phyloP scores from a whole-genome alignment of 2,888 invertebrate species.

The Halictus ligatus region DNA sequence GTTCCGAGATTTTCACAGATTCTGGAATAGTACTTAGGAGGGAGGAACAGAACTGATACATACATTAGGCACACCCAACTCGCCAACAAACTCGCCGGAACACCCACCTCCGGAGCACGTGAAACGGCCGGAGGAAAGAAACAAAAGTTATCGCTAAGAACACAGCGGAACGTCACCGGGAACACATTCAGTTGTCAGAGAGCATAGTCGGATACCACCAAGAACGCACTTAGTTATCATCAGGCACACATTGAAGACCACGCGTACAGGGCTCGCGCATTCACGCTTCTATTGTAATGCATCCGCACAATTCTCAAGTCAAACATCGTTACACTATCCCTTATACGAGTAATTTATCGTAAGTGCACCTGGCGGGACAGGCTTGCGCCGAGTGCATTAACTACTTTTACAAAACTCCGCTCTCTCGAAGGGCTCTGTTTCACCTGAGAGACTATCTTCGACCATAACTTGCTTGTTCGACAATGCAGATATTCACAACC shows the following conservation, averaged over 20 bases:
- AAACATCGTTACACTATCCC: slow-evolving; percentile 31
- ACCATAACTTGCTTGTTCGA: slow-evolving; percentile 17
- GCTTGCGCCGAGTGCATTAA: neutral
- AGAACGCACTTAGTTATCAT: slow-evolving; percentile 31
- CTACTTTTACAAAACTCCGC: neutral
- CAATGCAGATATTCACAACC: neutral
- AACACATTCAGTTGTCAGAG: slow-evolving; percentile 16
- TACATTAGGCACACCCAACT: slow-evolving; percentile 33
- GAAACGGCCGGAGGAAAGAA: slow-evolving; percentile 17
- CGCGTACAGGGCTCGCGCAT: slow-evolving; percentile 21
- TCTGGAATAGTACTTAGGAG: neutral
- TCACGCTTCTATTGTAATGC: slow-evolving; percentile 24
- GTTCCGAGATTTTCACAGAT: neutral
- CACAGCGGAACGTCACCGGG: slow-evolving; percentile 22
- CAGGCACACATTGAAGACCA: slow-evolving; percentile 9
- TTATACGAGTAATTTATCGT: slow-evolving; percentile 39
- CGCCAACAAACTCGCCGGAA: slow-evolving; percentile 18
- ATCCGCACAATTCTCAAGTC: slow-evolving; percentile 25
- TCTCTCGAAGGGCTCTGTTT: neutral
- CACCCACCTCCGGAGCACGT: slow-evolving; percentile 12
- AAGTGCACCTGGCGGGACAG: neutral
- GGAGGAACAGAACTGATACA: slow-evolving; percentile 19
- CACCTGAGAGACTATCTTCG: neutral
- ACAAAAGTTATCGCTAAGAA: slow-evolving; percentile 36
- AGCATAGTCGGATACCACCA: slow-evolving; percentile 27